These are phyloP conservation scores for Synergus gifuensis DNA, from an alignment of 2,888 invertebrate genomes.

Conservation along the genomic window DNA sequence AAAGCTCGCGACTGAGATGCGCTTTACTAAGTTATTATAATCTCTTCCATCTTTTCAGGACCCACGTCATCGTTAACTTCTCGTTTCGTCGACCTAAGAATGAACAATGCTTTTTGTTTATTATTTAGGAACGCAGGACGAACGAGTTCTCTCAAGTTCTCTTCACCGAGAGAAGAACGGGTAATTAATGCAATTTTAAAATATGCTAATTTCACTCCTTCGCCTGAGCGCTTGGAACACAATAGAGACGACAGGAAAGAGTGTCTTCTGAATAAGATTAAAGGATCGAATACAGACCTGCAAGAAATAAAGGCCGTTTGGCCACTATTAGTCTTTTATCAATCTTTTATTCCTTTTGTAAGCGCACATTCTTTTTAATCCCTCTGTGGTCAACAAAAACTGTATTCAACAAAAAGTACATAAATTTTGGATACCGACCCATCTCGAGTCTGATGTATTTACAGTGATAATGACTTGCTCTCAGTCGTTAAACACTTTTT, in stretches of 20 bases:
- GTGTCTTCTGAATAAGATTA: constrained; percentile 48
- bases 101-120: constrained; percentile 55
- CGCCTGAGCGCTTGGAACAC: constrained; percentile 55
- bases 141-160: neutral
- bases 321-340: neutral
- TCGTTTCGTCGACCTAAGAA: constrained; percentile 45
- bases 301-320: constrained; percentile 40
- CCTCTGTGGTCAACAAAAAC: neutral
- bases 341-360: neutral
- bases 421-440: constrained; percentile 11
- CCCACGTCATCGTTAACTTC: constrained; percentile 39
- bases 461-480: neutral
- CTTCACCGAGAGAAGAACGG: constrained; percentile 33
- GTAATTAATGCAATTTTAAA: constrained; percentile 71
- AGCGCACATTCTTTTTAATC: neutral
- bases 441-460: neutral
- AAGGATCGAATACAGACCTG: constrained; percentile 49
- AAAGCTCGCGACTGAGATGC: constrained; percentile 8
- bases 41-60: constrained; percentile 4
- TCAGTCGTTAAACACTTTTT: neutral
- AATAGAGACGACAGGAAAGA: constrained; percentile 33
- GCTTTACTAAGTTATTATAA: constrained; percentile 21
- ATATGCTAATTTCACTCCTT: constrained; percentile 67
- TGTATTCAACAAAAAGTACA: neutral
- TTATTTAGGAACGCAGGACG: constrained; percentile 38